phyloP scores from a whole-genome alignment of 2,797 vertebrate species.

The Adelosebastes latens region DNA sequence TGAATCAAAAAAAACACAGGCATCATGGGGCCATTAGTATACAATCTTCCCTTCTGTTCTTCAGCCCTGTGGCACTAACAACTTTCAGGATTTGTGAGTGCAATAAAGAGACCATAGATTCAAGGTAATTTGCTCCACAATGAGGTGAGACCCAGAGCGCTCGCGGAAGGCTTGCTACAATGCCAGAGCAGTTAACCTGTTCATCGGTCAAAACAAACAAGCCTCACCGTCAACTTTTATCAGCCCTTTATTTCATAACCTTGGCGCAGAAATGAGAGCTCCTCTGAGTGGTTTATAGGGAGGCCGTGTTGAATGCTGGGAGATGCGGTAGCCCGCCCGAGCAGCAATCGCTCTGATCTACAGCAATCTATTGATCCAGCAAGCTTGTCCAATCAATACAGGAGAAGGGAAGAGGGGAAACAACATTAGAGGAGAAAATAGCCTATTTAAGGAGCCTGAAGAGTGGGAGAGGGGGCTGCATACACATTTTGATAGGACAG shows the following conservation, averaged over 20 bases:
- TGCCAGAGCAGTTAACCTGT: constrained; percentile 74
- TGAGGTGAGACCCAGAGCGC: constrained; percentile 69
- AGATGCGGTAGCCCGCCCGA: constrained; percentile 62
- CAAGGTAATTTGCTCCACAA: constrained; percentile 79
- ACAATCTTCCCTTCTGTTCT: constrained; percentile 65
- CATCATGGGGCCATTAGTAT: constrained; percentile 73
- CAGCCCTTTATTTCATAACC: constrained; percentile 76
- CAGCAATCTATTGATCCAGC: constrained; percentile 82
- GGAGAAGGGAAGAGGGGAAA: constrained; percentile 74
- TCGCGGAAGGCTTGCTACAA: constrained; percentile 59
- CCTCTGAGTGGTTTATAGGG: constrained; percentile 62
- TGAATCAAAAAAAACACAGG: constrained; percentile 48
- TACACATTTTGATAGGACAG: constrained; percentile 59
- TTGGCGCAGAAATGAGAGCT: constrained; percentile 60
- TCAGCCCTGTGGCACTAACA: constrained; percentile 72
- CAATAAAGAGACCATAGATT: constrained; percentile 78
- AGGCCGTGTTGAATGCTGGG: constrained; percentile 55
- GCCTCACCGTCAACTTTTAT: constrained; percentile 71
- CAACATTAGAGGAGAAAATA: constrained; percentile 81
- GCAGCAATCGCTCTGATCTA: constrained; percentile 78
- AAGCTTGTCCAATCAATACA: constrained; percentile 80
- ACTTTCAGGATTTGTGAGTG: constrained; percentile 76
- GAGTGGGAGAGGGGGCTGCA: constrained; percentile 27
- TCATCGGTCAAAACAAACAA: constrained; percentile 81
- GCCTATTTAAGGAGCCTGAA: constrained; percentile 74